Evolutionary conservation across 2,113 vertebrate species (phyloP).

Genomic region (Mastomys coucha): DNA sequence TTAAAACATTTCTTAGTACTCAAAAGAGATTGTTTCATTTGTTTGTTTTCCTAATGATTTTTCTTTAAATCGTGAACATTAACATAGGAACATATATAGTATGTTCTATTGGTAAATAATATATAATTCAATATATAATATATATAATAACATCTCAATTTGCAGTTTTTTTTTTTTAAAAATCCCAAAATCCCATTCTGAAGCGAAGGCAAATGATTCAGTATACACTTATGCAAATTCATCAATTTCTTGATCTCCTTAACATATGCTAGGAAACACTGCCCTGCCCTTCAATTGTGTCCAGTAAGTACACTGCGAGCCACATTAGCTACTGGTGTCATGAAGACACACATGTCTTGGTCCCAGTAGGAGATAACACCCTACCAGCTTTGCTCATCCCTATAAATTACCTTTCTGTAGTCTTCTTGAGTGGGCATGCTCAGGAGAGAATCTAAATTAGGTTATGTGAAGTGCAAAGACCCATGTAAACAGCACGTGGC

Average conservation of each 20-base stretch:
- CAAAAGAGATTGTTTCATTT: neutral
- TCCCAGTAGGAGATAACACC: neutral
- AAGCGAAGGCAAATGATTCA: neutral
- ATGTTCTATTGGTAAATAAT: too few relatives aligned
- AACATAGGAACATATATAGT: neutral
- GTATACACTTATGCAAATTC: neutral
- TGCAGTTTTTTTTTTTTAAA: neutral
- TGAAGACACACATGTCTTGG: neutral
- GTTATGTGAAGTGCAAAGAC: neutral
- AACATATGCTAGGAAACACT: neutral
- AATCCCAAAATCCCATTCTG: neutral
- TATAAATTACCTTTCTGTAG: constrained; percentile 28
- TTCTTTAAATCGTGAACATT: neutral
- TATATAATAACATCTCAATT: neutral
- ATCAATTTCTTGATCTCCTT: neutral
- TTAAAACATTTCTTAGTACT: neutral
- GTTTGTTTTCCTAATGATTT: neutral
- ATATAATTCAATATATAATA: neutral
- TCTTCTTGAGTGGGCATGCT: neutral
- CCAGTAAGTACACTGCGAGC: neutral
- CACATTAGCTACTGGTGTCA: neutral
- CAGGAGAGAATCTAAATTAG: too few relatives aligned
- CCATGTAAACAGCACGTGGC: neutral
- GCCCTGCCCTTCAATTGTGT: neutral
- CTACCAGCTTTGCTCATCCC: neutral